A percentile compares a stretch with the other conserved stretches of the same genome.
Evolutionary conservation across 2,888 invertebrate species (phyloP).

Genomic region (Bedellia somnulentella): DNA sequence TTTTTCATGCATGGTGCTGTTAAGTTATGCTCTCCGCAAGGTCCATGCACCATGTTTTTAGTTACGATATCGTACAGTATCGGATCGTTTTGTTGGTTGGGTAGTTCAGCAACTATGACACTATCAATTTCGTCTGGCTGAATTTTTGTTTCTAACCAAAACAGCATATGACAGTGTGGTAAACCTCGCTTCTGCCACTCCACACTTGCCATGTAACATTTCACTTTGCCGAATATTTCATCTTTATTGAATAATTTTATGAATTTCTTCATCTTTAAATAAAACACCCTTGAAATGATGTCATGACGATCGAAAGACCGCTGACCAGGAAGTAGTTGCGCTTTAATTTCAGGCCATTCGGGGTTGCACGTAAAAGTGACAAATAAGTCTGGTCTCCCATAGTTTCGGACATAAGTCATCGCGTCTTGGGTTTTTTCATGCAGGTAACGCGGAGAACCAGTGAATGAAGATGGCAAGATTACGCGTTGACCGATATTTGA

Average conservation of each 20-base stretch:
- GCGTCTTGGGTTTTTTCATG: constrained; percentile 14
- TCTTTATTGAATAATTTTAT: neutral
- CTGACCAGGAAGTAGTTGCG: neutral
- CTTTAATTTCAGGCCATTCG: neutral
- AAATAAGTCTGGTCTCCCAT: constrained; percentile 12
- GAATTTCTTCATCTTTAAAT: constrained; percentile 2
- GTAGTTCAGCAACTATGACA: constrained; percentile 2
- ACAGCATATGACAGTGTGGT: constrained; percentile 1
- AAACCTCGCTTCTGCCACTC: neutral
- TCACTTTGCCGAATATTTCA: neutral
- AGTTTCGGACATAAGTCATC: constrained; percentile 12
- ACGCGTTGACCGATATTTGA: constrained; percentile 13
- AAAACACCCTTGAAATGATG: neutral
- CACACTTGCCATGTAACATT: neutral
- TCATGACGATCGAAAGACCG: constrained; percentile 3
- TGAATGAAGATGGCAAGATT: constrained; percentile 14
- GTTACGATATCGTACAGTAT: constrained; percentile 1
- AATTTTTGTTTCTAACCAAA: constrained; percentile 2
- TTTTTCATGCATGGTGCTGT: constrained; percentile 9
- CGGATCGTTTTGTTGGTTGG: constrained; percentile 2
- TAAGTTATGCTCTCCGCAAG: constrained; percentile 3
- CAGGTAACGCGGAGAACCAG: constrained; percentile 10
- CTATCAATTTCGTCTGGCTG: constrained; percentile 1
- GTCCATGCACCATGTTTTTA: constrained; percentile 2
- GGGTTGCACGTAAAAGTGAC: constrained; percentile 7